phyloP scores from a whole-genome alignment of 2,888 invertebrate species.

The Meghimatium bilineatum region DNA sequence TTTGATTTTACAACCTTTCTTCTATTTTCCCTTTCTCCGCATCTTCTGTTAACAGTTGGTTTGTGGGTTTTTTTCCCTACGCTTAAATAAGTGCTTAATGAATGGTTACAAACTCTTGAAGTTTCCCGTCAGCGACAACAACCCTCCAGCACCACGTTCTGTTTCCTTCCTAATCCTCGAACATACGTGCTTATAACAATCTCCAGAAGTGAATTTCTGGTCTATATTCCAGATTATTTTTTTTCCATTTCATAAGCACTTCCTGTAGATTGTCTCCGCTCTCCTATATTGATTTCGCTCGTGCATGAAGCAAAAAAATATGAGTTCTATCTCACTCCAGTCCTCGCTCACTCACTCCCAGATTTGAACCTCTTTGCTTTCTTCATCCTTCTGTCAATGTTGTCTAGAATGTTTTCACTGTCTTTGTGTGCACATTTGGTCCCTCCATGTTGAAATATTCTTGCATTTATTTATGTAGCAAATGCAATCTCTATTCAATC shows the following conservation, averaged over 20 bases:
- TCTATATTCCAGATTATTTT: background rate
- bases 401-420: too few species aligned
- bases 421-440: too few species aligned
- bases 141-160: background rate
- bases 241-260: background rate
- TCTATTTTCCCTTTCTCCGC: background rate
- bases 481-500: too few species aligned
- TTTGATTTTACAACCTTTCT: background rate
- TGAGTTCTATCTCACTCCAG: too few species aligned
- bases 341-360: too few species aligned
- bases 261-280: background rate
- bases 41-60: background rate
- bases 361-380: too few species aligned
- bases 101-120: conserved; percentile 1
- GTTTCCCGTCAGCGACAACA: background rate
- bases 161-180: background rate
- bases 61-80: background rate
- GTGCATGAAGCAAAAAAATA: too few species aligned
- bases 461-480: too few species aligned
- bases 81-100: conserved; percentile 25
- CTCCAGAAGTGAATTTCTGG: background rate
- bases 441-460: too few species aligned
- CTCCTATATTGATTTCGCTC: background rate
- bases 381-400: too few species aligned
- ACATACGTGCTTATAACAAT: background rate